phyloP scores from a whole-genome alignment of 2,888 invertebrate species.

The Mimachlamys varia region DNA sequence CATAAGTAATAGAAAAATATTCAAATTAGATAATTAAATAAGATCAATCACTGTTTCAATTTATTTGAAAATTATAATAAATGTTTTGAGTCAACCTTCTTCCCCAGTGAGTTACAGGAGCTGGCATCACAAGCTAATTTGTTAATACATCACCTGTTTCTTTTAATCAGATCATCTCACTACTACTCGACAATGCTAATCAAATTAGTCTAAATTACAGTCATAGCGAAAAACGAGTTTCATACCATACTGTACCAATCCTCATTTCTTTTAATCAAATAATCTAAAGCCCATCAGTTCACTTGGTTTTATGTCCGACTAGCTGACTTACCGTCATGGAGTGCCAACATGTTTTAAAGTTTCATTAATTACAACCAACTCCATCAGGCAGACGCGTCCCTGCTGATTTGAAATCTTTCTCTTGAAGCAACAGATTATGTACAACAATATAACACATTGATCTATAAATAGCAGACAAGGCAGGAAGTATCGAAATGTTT shows the following conservation, averaged over 20 bases:
- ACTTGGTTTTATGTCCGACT: neutral
- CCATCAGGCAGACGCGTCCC: neutral
- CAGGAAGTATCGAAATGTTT: neutral
- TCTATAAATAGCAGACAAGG: neutral
- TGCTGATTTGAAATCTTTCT: neutral
- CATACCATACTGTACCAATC: no score
- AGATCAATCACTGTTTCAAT: neutral
- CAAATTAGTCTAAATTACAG: no score
- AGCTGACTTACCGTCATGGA: neutral
- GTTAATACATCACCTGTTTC: no score
- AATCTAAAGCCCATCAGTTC: neutral
- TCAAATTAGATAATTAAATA: no score
- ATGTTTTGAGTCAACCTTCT: no score
- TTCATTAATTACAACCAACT: slow-evolving; percentile 10
- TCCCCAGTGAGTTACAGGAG: neutral
- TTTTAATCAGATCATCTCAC: no score
- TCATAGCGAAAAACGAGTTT: no score
- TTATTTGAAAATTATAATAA: no score
- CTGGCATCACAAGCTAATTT: neutral
- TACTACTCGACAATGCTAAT: no score
- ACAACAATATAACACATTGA: neutral
- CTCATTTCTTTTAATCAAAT: no score
- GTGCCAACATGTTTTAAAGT: slow-evolving; percentile 8
- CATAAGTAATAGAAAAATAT: no score
- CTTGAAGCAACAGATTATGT: slow-evolving; percentile 21